Percentiles rank a stretch among this genome's conserved stretches.
Evolutionary conservation across 2,113 vertebrate genomes (phyloP).

Genomic region (Diadophis punctatus): DNA sequence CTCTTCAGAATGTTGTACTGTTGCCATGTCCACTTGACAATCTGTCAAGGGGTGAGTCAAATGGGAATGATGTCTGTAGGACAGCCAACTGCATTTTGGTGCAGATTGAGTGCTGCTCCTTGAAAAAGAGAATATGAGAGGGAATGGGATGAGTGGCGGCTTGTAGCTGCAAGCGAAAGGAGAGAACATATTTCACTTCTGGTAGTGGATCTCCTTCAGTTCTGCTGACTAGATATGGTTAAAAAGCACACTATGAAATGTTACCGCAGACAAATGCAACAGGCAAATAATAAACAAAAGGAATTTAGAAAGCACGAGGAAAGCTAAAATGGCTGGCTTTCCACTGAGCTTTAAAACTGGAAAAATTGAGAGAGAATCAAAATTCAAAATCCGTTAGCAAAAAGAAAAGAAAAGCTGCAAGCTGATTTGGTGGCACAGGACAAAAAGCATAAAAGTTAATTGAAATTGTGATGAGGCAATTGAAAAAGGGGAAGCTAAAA

Average conservation of each 20-base stretch:
- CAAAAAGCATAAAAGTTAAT: conserved; percentile 23
- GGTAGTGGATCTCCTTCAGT: neutral
- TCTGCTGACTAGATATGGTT: neutral
- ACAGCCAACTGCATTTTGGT: neutral
- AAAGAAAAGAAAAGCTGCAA: neutral
- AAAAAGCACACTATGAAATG: neutral
- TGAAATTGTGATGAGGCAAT: conserved; percentile 20
- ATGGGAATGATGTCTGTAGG: neutral
- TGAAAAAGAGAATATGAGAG: neutral
- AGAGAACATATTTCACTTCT: neutral
- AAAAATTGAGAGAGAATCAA: conserved; percentile 10
- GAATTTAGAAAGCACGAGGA: conserved; percentile 1
- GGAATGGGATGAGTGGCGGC: neutral
- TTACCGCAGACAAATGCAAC: neutral
- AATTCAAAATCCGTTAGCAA: neutral
- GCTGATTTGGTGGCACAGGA: neutral
- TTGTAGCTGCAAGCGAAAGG: neutral
- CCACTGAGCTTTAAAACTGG: neutral
- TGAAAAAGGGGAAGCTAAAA: neutral
- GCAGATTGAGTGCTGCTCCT: neutral
- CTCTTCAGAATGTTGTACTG: neutral
- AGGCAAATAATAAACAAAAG: neutral
- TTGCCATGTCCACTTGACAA: neutral
- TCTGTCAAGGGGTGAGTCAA: neutral
- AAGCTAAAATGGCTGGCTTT: neutral